phyloP scores from a whole-genome alignment of 2,797 vertebrate species.

The Cryptoprocta ferox region DNA sequence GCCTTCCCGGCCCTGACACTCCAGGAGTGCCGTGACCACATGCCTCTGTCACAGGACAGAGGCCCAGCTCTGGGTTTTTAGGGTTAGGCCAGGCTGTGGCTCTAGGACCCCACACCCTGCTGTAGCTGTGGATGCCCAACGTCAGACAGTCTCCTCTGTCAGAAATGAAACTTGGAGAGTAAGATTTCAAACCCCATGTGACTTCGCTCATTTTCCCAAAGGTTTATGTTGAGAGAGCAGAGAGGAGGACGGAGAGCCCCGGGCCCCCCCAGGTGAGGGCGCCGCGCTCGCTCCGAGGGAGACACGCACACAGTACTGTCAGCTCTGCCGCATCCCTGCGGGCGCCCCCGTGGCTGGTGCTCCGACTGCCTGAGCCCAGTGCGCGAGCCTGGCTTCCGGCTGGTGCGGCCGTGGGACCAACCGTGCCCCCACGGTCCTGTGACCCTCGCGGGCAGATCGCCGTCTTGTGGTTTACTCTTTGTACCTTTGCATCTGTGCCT shows the following conservation, averaged over 20 bases:
- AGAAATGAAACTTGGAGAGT: background rate
- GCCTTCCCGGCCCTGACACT: accelerated
- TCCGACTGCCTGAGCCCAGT: accelerated
- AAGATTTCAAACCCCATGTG: background rate
- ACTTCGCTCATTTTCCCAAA: background rate
- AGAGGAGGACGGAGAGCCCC: accelerated
- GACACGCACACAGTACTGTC: too few species aligned
- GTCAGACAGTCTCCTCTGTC: accelerated
- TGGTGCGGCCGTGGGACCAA: accelerated
- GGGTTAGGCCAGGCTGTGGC: too few species aligned
- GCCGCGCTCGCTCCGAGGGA: background rate
- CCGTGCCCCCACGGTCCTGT: accelerated
- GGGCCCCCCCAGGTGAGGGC: accelerated
- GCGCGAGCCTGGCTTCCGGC: background rate
- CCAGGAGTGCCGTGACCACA: accelerated
- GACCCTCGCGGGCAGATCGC: accelerated
- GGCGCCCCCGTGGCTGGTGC: background rate
- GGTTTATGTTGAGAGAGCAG: too few species aligned
- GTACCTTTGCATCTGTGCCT: background rate
- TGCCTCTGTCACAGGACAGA: accelerated
- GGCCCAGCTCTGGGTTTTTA: too few species aligned
- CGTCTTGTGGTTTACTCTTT: accelerated
- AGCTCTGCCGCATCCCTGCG: background rate
- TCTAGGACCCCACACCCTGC: too few species aligned
- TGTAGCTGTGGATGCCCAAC: background rate